Evolutionary conservation across 1,140 invertebrate species (phyloP).

Genomic region (Stegodyphus mimosarum): DNA sequence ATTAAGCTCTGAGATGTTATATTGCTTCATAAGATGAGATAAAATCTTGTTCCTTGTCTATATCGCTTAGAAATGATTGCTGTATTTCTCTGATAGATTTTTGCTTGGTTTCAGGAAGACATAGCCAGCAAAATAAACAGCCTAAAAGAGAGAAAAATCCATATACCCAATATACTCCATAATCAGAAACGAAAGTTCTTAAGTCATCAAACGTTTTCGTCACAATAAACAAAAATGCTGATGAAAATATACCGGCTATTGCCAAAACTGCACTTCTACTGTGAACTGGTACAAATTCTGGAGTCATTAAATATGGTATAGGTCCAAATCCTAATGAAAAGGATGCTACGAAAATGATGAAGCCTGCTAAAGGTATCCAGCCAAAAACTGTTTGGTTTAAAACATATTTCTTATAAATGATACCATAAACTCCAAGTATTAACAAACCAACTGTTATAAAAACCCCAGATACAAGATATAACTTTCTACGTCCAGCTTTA

Average conservation of each 20-base stretch:
- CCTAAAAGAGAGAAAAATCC: constrained; percentile 79
- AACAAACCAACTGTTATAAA: constrained; percentile 73
- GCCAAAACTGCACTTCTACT: constrained; percentile 82
- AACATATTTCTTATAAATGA: constrained; percentile 5
- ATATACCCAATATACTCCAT: constrained; percentile 87
- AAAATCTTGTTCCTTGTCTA: no score
- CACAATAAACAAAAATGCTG: constrained; percentile 40
- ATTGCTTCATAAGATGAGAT: no score
- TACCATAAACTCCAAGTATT: constrained; percentile 76
- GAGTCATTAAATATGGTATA: constrained; percentile 85
- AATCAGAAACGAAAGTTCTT: constrained; percentile 74
- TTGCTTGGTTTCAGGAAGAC: constrained; percentile 91
- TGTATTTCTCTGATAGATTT: constrained; percentile 87
- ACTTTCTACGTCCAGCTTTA: constrained; percentile 82
- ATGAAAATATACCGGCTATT: constrained; percentile 75
- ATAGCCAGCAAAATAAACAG: constrained; percentile 82
- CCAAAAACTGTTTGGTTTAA: constrained; percentile 52
- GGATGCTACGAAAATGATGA: constrained; percentile 73
- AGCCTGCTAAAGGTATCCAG: constrained; percentile 72
- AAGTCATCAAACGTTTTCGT: constrained; percentile 70
- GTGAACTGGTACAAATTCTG: constrained; percentile 72
- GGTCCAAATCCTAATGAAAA: constrained; percentile 82
- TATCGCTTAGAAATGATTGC: constrained; percentile 18
- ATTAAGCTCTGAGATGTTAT: no score
- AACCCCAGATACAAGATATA: constrained; percentile 80